Base-by-base conservation (phyloP, 2,797 vertebrate genomes). In the Myoxocephalus aenaeus region DNA sequence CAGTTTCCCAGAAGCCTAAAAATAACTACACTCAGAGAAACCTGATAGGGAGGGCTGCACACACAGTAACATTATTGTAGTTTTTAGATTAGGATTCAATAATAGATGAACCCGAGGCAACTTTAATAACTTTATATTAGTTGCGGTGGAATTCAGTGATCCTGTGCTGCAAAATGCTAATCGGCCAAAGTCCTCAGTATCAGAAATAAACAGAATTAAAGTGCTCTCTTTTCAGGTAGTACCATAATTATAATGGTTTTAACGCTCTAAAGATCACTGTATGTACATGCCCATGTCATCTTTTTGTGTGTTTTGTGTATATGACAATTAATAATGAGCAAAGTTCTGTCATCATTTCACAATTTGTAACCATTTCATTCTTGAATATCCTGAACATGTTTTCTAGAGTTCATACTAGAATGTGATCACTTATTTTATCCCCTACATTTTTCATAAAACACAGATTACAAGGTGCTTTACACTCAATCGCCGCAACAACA, bases 1-100 rank as follows among this genome's bases (percentile, higher is more conserved):
- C 64, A 15, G 53, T 70, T 78, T 59, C 29, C 64, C 40, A 70
- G 59, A 56, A 44, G 50, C 11, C 11, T 75, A 25, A 58, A 67
- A 54, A 68, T 50, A 63, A 53, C 5, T 32, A 18, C n/a, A 18
- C 29, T 71, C 46, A 56, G 18, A 44, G 17, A 54, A 25, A 44
- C 36, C 36, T 56, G 34, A 38, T 63, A 40, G 36, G 3, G 77
- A 63, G 38, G 38, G 25, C 46, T 27, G 40, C 36, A 56, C 20
- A 15, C 29, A 29, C 25, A 27, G 46, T 73, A 13, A 44, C 65
- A 25, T 8, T 63, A 2, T 74, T 10, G 14, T 56, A 27, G 25
- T 12, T 57, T 63, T 42, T 29, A 36, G 17, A 20, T 18, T 7
- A 12, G 25, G 13, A 51, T 40, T 42, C 6, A 32, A 7, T 6